A percentile compares a stretch with the other conserved stretches of the same genome.
phyloP scores from a whole-genome alignment of 2,113 vertebrate species.

The Meriones unguiculatus region DNA sequence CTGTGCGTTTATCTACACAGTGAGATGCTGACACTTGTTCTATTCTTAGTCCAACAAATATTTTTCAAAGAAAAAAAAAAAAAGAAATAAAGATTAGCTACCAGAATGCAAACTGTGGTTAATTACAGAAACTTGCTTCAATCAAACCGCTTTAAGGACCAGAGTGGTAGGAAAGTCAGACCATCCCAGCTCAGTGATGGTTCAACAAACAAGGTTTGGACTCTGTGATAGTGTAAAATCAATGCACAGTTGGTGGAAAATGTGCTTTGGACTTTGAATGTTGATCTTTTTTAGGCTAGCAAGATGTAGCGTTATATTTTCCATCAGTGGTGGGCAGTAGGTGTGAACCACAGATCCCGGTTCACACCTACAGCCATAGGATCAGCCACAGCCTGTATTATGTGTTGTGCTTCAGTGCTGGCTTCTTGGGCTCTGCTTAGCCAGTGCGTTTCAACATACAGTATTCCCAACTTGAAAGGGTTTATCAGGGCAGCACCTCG shows the following conservation, averaged over 20 bases:
- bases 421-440: background rate
- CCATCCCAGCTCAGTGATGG: background rate
- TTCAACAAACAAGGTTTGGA: background rate
- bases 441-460: background rate
- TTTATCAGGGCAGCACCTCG: background rate
- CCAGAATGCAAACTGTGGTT: background rate
- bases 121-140: background rate
- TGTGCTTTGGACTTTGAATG: background rate
- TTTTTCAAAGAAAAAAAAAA: background rate
- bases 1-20: background rate
- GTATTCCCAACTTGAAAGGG: background rate
- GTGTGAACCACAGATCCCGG: background rate
- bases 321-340: too few species aligned
- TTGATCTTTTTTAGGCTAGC: background rate
- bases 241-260: background rate
- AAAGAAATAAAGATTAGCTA: background rate
- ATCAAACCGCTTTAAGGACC: background rate
- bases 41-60: background rate
- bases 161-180: background rate
- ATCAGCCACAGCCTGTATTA: background rate
- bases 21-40: background rate
- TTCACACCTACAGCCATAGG: background rate
- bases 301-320: background rate
- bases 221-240: background rate
- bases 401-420: background rate